These are phyloP conservation scores for Dione vanillae DNA, from an alignment of 2,888 invertebrate genomes.

Conservation along the genomic window DNA sequence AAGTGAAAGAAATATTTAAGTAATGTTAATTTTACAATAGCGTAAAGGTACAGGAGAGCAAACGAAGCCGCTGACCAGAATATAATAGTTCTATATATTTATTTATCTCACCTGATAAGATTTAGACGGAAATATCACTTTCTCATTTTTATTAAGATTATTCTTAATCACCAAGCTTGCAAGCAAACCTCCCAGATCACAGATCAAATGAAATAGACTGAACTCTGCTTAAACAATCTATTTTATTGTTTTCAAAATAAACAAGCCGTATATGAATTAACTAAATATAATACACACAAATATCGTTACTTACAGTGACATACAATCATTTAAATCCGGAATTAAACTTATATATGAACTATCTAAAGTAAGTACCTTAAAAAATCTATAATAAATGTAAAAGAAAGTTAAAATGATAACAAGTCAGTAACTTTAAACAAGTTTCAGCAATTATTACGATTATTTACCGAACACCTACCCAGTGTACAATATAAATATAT, in stretches of 20 bases:
- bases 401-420: background rate
- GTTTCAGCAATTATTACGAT: background rate
- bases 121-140: no score
- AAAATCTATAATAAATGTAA: background rate
- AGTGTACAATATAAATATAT: background rate
- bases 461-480: background rate
- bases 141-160: no score
- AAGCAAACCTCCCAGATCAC: no score
- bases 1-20: no score
- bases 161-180: no score
- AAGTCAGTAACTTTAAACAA: background rate
- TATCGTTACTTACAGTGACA: background rate
- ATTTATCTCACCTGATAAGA: no score
- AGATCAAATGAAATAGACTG: background rate
- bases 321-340: no score
- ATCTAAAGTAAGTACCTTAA: background rate
- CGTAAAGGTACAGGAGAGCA: no score
- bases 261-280: conserved; percentile 6
- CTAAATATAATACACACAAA: conserved; percentile 11
- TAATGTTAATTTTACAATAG: no score
- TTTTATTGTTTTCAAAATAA: conserved; percentile 17
- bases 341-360: background rate
- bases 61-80: no score
- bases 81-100: no score
- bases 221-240: background rate